These are phyloP conservation scores for Campoletis sonorensis DNA, from an alignment of 1,140 invertebrate genomes.

Conservation along the genomic window DNA sequence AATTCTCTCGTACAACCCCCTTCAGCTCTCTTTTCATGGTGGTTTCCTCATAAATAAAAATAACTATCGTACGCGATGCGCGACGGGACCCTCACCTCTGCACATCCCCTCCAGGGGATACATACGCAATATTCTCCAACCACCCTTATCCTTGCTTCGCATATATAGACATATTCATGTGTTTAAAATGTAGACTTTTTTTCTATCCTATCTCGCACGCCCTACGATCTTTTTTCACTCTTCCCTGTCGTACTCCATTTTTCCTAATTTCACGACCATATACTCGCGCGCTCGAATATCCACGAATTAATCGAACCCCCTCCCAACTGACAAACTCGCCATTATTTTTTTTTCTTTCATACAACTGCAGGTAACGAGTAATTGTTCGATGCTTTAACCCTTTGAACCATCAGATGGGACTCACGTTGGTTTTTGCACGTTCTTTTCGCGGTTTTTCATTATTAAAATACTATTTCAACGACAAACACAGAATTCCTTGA, in stretches of 20 bases:
- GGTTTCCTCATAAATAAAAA: slow-evolving; percentile 77
- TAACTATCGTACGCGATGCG: slow-evolving; percentile 66
- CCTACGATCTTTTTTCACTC: slow-evolving; percentile 47
- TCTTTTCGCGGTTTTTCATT: too few relatives aligned
- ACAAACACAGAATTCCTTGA: too few relatives aligned
- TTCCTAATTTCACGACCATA: slow-evolving; percentile 15
- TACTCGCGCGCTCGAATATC: neutral
- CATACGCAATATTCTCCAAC: slow-evolving; percentile 70
- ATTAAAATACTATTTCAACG: too few relatives aligned
- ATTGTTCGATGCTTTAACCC: too few relatives aligned
- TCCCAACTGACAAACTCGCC: neutral
- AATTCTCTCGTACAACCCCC: slow-evolving; percentile 49
- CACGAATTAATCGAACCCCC: neutral
- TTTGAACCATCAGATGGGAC: too few relatives aligned
- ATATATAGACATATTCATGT: neutral
- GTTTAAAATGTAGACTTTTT: slow-evolving; percentile 52
- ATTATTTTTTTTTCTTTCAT: neutral
- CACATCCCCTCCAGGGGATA: slow-evolving; percentile 57
- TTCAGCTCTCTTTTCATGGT: slow-evolving; percentile 71
- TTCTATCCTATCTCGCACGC: neutral
- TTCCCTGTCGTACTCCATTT: slow-evolving; percentile 25
- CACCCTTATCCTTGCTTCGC: slow-evolving; percentile 51
- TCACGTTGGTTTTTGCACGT: too few relatives aligned
- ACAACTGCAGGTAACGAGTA: too few relatives aligned
- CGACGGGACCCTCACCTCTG: slow-evolving; percentile 57